phyloP scores from a whole-genome alignment of 1,140 invertebrate species.

The Drosophila pectinifera region DNA sequence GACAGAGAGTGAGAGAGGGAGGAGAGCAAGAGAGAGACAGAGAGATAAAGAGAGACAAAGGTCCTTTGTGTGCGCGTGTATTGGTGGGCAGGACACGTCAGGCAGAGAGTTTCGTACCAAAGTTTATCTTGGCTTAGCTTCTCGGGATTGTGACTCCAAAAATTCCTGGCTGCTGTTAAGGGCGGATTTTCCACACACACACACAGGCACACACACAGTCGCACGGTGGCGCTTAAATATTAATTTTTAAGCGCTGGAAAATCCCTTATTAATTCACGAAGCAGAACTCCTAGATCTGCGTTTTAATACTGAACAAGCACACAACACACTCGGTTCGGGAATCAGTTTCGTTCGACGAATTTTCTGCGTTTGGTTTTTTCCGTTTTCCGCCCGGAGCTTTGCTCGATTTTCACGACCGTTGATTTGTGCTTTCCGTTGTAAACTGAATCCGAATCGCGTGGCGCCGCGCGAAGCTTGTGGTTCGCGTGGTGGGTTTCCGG shows the following conservation, averaged over 20 bases:
- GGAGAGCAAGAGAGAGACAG: neutral
- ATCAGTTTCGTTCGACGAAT: slow-evolving; percentile 59
- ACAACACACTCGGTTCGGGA: slow-evolving; percentile 13
- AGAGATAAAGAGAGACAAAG: slow-evolving; percentile 21
- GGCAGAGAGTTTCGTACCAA: slow-evolving; percentile 70
- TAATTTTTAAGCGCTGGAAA: slow-evolving; percentile 24
- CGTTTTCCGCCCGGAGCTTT: slow-evolving; percentile 55
- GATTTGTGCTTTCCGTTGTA: slow-evolving; percentile 79
- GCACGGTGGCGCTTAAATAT: slow-evolving; percentile 31
- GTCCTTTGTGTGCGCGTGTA: slow-evolving; percentile 36
- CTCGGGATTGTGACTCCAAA: slow-evolving; percentile 18
- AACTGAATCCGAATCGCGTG: slow-evolving; percentile 67
- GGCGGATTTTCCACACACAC: slow-evolving; percentile 67
- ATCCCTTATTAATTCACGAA: slow-evolving; percentile 17
- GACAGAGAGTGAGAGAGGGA: slow-evolving; percentile 5
- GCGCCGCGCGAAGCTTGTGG: slow-evolving; percentile 59
- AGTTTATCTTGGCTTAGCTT: slow-evolving; percentile 74
- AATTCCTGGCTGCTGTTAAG: slow-evolving; percentile 50
- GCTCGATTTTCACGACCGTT: slow-evolving; percentile 76
- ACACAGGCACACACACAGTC: slow-evolving; percentile 24
- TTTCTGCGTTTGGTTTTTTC: slow-evolving; percentile 39
- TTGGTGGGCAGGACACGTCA: slow-evolving; percentile 77
- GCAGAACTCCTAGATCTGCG: slow-evolving; percentile 2
- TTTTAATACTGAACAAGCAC: slow-evolving; percentile 15
- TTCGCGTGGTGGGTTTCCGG: slow-evolving; percentile 19